phyloP scores from a whole-genome alignment of 2,797 vertebrate genomes.

The Enoplosus armatus region DNA sequence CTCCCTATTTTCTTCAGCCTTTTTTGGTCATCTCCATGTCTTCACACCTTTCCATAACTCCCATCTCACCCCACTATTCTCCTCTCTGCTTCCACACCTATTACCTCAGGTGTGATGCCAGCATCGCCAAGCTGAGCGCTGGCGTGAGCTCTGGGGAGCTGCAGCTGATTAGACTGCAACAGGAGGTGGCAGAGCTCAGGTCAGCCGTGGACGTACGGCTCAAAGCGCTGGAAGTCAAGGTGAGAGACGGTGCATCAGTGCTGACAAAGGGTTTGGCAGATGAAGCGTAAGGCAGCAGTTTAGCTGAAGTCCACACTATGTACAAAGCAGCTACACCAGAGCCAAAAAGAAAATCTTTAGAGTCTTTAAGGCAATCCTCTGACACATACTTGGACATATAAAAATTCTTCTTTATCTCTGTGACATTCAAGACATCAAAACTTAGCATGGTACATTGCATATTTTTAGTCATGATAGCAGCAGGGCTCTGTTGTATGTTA shows the following conservation, averaged over 20 bases:
- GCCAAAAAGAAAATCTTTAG: not conserved
- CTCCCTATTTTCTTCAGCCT: not conserved
- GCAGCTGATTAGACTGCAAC: constrained; percentile 79
- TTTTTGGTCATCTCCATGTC: not conserved
- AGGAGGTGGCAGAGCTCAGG: constrained; percentile 79
- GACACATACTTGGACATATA: not conserved
- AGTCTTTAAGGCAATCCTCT: not conserved
- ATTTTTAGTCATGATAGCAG: not conserved
- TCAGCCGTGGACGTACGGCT: constrained; percentile 76
- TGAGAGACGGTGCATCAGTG: constrained; percentile 57
- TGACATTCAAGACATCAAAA: not conserved
- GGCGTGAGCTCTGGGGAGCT: constrained; percentile 77
- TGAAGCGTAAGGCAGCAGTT: not conserved
- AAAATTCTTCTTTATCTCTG: not conserved
- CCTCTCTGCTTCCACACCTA: constrained; percentile 33
- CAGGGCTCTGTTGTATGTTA: not conserved
- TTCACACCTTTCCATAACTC: constrained; percentile 33
- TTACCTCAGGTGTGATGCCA: constrained; percentile 87
- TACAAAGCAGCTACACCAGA: not conserved
- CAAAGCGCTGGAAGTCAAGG: constrained; percentile 86
- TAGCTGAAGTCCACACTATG: not conserved
- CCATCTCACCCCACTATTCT: constrained; percentile 11
- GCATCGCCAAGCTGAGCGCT: constrained; percentile 84
- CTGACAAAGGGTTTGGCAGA: constrained; percentile 12
- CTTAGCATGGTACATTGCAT: not conserved